A percentile compares a stretch with the other conserved stretches of the same genome.
These are phyloP conservation scores for Glaucomys volans DNA, from an alignment of 2,113 vertebrate species.

Conservation along the genomic window DNA sequence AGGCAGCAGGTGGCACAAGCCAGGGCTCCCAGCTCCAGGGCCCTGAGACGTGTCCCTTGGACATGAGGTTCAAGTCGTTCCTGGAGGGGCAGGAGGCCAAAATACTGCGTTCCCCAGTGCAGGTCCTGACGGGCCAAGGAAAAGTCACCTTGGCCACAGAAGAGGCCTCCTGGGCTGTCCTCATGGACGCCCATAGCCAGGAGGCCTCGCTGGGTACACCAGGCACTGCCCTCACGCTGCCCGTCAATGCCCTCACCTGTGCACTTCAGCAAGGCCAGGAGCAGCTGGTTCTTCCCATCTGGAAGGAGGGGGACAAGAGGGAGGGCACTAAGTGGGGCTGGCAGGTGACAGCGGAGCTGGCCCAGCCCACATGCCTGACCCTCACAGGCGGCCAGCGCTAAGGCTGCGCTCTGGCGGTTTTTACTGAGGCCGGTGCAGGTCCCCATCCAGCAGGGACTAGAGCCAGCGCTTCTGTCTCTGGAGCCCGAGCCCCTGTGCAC, in stretches of 20 bases:
- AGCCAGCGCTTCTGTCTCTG: too few species aligned
- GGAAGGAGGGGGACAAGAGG: slow-evolving; percentile 63
- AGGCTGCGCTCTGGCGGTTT: background rate
- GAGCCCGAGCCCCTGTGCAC: background rate
- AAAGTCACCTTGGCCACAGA: rapidly evolving
- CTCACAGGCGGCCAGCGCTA: rapidly evolving
- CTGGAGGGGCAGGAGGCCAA: background rate
- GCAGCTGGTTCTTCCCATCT: slow-evolving; percentile 99
- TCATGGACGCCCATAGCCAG: background rate
- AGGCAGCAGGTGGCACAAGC: background rate
- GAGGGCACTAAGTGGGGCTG: background rate
- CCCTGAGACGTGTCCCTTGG: background rate
- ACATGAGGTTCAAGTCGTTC: background rate
- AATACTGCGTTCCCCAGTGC: rapidly evolving
- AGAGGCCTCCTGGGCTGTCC: background rate
- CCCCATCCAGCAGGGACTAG: background rate
- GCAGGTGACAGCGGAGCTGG: rapidly evolving
- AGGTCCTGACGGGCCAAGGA: rapidly evolving
- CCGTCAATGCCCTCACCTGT: slow-evolving; percentile 90
- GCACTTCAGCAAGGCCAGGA: slow-evolving; percentile 97
- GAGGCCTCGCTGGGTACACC: background rate
- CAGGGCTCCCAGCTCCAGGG: background rate
- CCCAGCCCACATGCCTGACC: rapidly evolving
- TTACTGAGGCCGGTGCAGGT: rapidly evolving
- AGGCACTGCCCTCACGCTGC: background rate